Evolutionary conservation across 1,140 invertebrate species (phyloP), one percentile per base, ranked within the genome.

Genomic region (Micrasema minimum): DNA sequence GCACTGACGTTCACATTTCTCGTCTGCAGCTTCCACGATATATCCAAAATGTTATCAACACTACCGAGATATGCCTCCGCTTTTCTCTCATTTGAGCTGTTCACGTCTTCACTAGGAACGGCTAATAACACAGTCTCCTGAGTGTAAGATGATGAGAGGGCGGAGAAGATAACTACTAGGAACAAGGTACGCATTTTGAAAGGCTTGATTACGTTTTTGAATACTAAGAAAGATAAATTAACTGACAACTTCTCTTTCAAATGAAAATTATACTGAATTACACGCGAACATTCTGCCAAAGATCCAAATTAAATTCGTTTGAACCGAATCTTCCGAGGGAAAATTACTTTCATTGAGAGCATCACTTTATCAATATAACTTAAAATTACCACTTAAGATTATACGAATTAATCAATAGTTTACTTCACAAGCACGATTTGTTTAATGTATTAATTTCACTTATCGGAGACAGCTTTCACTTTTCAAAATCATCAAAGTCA

Each of bases 21-120:
- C 12, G 31, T 37, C 10, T 46, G 18, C 11, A 64, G n/a, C n/a
- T 16, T 64, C 59, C 59, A 64, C 7, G 59, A 46, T n/a, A 64
- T 41, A 16, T 64, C 59, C 22, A 64, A 41, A 45, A 64, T 23
- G 26, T 31, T 64, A n/a, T 41, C 43, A 1, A n/a, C 43, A 22
- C 7, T 51, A 11, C 20, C 48, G 16, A 20, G 20, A 11, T 20
- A 11, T 1, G 14, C 5, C 10, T 51, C 23, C 50, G 1, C 3
- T 5, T 9, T 23, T 12, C 16, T 46, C 14, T n/a, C 43, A 16
- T n/a, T 16, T 5, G n/a, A 46, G 14, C n/a, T n/a, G 2, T 14
- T 51, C 20, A 9, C 48, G 12, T 5, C 6, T 16, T 11, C 20
- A 12, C 14, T 11, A 20, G 48, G 11, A 7, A 4, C 20, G 18